These are phyloP conservation scores for Campoplex nolae DNA, from an alignment of 2,888 invertebrate species.

Conservation along the genomic window DNA sequence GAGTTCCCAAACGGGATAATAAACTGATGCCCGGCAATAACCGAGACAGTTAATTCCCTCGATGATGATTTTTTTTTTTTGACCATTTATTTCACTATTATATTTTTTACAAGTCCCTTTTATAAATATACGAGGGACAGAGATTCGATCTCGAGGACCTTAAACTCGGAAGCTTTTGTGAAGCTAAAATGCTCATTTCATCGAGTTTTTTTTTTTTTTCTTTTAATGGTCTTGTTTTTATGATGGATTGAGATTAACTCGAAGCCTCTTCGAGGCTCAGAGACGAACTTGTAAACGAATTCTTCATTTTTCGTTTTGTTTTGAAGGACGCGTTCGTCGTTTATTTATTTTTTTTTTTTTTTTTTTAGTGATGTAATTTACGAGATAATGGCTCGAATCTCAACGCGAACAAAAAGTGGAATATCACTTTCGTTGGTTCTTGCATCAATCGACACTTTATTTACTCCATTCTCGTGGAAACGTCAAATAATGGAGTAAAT, in stretches of 20 bases:
- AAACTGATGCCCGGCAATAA: constrained; percentile 67
- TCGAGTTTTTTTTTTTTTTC: not conserved
- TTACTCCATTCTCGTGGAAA: not conserved
- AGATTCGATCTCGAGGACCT: constrained; percentile 36
- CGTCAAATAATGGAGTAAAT: constrained; percentile 39
- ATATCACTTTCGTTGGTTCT: not conserved
- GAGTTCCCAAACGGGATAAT: constrained; percentile 67
- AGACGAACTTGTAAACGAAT: not conserved
- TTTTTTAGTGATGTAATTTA: not conserved
- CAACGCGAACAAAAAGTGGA: not conserved
- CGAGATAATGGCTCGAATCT: not conserved
- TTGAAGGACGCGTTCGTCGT: not conserved
- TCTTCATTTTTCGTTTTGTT: not conserved
- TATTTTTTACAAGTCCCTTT: not conserved
- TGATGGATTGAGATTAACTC: not conserved
- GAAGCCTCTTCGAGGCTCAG: not conserved
- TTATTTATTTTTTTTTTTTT: too few species aligned
- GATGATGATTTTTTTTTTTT: constrained; percentile 16
- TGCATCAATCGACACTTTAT: not conserved
- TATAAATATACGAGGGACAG: constrained; percentile 12
- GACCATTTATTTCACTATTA: constrained; percentile 21
- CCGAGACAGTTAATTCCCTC: constrained; percentile 66
- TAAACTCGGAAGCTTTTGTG: constrained; percentile 2
- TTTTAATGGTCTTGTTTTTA: not conserved
- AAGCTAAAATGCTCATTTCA: constrained; percentile 8